These are phyloP conservation scores for Drosophila helvetica DNA, from an alignment of 2,888 invertebrate genomes.

Conservation along the genomic window DNA sequence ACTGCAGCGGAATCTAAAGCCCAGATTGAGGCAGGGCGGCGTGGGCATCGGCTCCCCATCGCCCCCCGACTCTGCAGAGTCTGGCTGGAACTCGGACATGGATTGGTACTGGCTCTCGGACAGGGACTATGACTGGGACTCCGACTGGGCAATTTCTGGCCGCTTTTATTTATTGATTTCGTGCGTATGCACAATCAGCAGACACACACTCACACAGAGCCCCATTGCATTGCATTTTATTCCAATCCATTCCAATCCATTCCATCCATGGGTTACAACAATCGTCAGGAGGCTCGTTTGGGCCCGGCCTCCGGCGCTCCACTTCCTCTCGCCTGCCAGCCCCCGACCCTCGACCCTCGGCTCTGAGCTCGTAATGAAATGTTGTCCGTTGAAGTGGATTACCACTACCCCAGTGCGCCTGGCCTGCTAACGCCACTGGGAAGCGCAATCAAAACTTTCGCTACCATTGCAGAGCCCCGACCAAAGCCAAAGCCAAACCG, in stretches of 20 bases:
- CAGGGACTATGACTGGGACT: neutral
- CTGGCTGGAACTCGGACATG: conserved; percentile 16
- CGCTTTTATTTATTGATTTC: conserved; percentile 81
- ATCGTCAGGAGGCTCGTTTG: conserved; percentile 72
- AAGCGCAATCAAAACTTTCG: conserved; percentile 79
- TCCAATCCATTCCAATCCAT: neutral
- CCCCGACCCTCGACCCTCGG: conserved; percentile 15
- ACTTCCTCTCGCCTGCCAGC: conserved; percentile 7
- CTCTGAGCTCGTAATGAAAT: conserved; percentile 72
- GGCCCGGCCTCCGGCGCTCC: conserved; percentile 39
- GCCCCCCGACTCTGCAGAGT: conserved; percentile 19
- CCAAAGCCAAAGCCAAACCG: conserved; percentile 11
- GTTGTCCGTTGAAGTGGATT: conserved; percentile 40
- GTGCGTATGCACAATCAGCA: conserved; percentile 81
- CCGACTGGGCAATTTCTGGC: conserved; percentile 58
- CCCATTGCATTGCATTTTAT: conserved; percentile 8
- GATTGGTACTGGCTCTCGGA: neutral
- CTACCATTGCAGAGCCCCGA: conserved; percentile 59
- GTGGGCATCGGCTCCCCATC: conserved; percentile 58
- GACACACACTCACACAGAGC: conserved; percentile 23
- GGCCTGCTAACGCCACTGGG: conserved; percentile 64
- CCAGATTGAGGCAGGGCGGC: conserved; percentile 55
- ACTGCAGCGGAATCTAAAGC: conserved; percentile 15
- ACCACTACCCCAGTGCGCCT: conserved; percentile 20
- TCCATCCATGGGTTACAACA: conserved; percentile 42